Evolutionary conservation across 2,113 vertebrate species (phyloP), one percentile per base, ranked within the genome.

Genomic region (Passer montanus): DNA sequence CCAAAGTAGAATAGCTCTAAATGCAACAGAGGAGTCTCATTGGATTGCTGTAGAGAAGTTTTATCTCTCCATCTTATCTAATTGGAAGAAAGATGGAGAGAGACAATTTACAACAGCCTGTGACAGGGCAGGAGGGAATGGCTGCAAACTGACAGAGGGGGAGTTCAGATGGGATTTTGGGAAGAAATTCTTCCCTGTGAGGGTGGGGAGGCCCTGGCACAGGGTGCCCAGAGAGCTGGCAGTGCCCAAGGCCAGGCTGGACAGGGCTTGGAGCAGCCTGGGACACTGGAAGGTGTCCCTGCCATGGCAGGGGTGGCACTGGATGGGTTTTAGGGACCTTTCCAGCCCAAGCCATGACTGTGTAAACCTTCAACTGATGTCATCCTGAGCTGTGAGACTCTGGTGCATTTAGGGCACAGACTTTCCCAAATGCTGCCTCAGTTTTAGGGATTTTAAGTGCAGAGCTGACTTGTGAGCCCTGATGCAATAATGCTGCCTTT

Each of bases 241-340:
- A 22, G 46, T 50, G 49, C 15, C 24, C 49, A 15, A 49, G 41
- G n/a, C 7, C 11, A 49, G 21, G 35, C 0, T 49, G 74, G 39
- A 70, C 0, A 0, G 11, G 9, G 7, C 17, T 33, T 21, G 41
- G 15, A 55, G 30, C 13, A 79, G 0, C 11, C 10, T 56, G 35
- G 50, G 13, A 14, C 2, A 43, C 35, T 43, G 17, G 9, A 2
- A 49, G 9, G 9, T 27, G 50, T 41, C 66, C 23, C 49, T 79
- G 20, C 3, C n/a, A 9, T 30, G 47, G 23, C 19, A 53, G 55
- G 15, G 26, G 15, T 30, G 55, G 15, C 4, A 63, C 2, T 15
- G 49, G 74, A 6, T 24, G 39, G 18, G 17, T 4, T 55, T 39
- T 17, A 35, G 12, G 30, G 41, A 41, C 58, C 16, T 17, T 72